phyloP scores from a whole-genome alignment of 2,797 vertebrate genomes.

The Enteromius fasciolatus region DNA sequence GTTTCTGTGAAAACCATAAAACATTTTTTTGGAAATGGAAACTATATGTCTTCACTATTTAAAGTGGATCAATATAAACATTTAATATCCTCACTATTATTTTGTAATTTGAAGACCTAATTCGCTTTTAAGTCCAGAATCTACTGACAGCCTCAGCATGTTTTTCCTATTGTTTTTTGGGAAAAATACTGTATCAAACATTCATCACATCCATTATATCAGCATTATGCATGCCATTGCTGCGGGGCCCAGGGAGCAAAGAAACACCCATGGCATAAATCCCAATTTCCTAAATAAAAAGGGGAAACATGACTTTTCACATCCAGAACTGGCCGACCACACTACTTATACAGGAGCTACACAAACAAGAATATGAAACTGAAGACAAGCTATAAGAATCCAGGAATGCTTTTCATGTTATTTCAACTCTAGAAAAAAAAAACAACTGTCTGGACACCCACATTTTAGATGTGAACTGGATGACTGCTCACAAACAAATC shows the following conservation, averaged over 20 bases:
- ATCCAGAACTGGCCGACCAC: conserved; percentile 17
- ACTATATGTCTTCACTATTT: not conserved
- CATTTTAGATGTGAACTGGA: not conserved
- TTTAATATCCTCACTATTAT: not conserved
- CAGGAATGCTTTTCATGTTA: conserved; percentile 7
- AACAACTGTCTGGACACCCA: not conserved
- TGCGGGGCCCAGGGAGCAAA: not conserved
- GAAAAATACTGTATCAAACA: no score
- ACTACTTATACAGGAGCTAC: conserved; percentile 30
- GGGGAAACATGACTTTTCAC: conserved; percentile 37
- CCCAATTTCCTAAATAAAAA: conserved; percentile 5
- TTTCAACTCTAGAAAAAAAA: conserved; percentile 10
- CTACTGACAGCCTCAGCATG: not conserved
- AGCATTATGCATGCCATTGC: not conserved
- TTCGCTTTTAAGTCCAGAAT: not conserved
- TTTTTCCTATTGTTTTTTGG: not conserved
- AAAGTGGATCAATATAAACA: not conserved
- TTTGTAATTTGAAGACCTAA: not conserved
- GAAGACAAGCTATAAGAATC: not conserved
- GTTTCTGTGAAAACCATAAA: not conserved
- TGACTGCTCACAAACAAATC: not conserved
- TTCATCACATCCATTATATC: not conserved
- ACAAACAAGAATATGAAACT: conserved; percentile 29
- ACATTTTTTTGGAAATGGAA: no score
- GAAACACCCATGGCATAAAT: conserved; percentile 25